A percentile compares a stretch with the other conserved stretches of the same genome.
Evolutionary conservation across 2,888 invertebrate species (phyloP).

Genomic region (Tinea semifulvella): DNA sequence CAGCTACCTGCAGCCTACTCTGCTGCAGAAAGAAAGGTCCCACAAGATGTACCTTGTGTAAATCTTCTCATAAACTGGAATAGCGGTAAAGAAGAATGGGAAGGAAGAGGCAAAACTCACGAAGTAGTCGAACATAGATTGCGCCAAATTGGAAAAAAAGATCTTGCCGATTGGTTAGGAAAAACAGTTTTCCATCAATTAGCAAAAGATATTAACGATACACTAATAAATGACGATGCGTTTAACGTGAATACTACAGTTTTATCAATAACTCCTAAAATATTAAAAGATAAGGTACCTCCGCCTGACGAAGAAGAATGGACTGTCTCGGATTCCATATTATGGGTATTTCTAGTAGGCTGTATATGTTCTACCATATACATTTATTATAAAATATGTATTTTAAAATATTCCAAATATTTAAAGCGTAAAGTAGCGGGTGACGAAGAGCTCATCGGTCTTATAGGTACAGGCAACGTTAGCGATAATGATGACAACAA

Average conservation of each 20-base stretch:
- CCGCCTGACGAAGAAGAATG: slow-evolving; percentile 23
- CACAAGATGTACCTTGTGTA: slow-evolving; percentile 66
- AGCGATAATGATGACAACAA: slow-evolving; percentile 4
- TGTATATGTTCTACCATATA: not conserved
- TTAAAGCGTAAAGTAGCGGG: not conserved
- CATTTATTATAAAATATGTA: not conserved
- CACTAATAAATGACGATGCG: slow-evolving; percentile 26
- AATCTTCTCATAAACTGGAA: slow-evolving; percentile 16
- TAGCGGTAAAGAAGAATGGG: slow-evolving; percentile 26
- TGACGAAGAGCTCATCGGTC: not conserved
- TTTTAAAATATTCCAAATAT: not conserved
- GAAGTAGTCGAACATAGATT: slow-evolving; percentile 62
- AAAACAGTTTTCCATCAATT: slow-evolving; percentile 63
- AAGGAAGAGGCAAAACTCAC: slow-evolving; percentile 68
- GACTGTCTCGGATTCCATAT: slow-evolving; percentile 31
- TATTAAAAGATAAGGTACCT: slow-evolving; percentile 14
- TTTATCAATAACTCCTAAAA: slow-evolving; percentile 9
- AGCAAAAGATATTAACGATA: slow-evolving; percentile 50
- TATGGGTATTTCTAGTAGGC: slow-evolving; percentile 19
- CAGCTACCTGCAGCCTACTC: slow-evolving; percentile 28
- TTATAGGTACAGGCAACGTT: not conserved
- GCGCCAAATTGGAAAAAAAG: slow-evolving; percentile 62
- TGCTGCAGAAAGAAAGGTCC: slow-evolving; percentile 42
- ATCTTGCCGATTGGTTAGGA: slow-evolving; percentile 71
- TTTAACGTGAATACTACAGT: slow-evolving; percentile 21